Evolutionary conservation across 2,888 invertebrate genomes (phyloP).

Genomic region (Drosophila planitibia): DNA sequence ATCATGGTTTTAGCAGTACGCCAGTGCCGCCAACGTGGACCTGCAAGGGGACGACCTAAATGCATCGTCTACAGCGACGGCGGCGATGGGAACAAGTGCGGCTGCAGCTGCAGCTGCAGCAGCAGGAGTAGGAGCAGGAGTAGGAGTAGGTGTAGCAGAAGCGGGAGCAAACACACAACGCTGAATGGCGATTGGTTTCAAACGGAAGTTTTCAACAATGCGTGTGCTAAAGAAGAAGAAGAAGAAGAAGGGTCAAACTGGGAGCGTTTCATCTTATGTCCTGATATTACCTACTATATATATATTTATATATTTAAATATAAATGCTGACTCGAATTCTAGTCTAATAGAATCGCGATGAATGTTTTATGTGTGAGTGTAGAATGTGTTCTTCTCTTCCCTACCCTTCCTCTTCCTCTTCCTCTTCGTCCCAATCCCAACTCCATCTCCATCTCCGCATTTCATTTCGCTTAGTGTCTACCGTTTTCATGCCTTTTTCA

Average conservation of each 20-base stretch:
- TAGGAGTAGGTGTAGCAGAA: constrained; percentile 6
- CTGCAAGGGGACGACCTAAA: constrained; percentile 77
- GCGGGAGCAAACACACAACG: constrained; percentile 35
- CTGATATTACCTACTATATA: constrained; percentile 28
- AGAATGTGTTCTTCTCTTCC: constrained; percentile 28
- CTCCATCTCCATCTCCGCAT: not conserved
- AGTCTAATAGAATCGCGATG: constrained; percentile 42
- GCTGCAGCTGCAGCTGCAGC: constrained; percentile 7
- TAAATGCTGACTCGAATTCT: constrained; percentile 68
- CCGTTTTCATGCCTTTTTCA: constrained; percentile 16
- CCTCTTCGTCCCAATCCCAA: not conserved
- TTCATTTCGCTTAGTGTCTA: not conserved
- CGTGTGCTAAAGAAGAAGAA: constrained; percentile 12
- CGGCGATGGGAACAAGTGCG: constrained; percentile 25
- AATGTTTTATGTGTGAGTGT: constrained; percentile 26
- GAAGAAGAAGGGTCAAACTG: not conserved
- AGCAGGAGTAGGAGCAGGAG: constrained; percentile 24
- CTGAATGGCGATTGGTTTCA: constrained; percentile 49
- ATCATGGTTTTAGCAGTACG: constrained; percentile 88
- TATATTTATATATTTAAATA: constrained; percentile 31
- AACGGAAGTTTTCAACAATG: constrained; percentile 18
- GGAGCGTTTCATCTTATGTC: constrained; percentile 22
- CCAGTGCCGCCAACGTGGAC: constrained; percentile 78
- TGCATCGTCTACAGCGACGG: constrained; percentile 50
- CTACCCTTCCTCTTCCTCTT: not conserved